A percentile compares a stretch with the other conserved stretches of the same genome.
These are phyloP conservation scores for Iphiclides podalirius DNA, from an alignment of 2,888 invertebrate species.

Conservation along the genomic window DNA sequence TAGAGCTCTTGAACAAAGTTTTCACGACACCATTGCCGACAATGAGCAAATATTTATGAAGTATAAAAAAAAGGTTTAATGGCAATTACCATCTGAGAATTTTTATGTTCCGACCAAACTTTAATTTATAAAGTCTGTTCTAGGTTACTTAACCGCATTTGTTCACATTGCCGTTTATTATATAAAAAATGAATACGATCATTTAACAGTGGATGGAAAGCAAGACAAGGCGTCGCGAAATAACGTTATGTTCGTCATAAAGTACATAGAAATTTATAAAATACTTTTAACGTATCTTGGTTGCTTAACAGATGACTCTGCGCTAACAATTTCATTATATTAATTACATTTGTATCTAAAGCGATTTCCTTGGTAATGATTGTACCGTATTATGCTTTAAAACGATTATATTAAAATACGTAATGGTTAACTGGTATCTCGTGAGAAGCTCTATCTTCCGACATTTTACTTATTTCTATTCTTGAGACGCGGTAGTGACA, in stretches of 20 bases:
- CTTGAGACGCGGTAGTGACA: constrained; percentile 12
- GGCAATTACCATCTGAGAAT: not conserved
- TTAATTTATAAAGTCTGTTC: no score
- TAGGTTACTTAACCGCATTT: no score
- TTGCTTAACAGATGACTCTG: constrained; percentile 49
- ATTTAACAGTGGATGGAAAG: no score
- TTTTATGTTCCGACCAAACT: no score
- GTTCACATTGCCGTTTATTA: no score
- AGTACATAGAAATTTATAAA: constrained; percentile 52
- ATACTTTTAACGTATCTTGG: constrained; percentile 45
- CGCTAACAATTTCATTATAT: constrained; percentile 49
- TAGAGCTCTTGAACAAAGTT: constrained; percentile 58
- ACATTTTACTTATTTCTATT: constrained; percentile 7
- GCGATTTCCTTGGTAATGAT: constrained; percentile 72
- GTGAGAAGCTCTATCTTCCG: constrained; percentile 6
- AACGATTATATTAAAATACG: constrained; percentile 41
- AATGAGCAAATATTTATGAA: constrained; percentile 63
- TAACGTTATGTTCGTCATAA: constrained; percentile 46
- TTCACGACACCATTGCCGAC: constrained; percentile 55
- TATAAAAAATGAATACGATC: no score
- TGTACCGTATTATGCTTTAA: constrained; percentile 50
- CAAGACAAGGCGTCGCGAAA: constrained; percentile 46
- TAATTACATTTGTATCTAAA: constrained; percentile 55
- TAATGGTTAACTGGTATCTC: constrained; percentile 46
- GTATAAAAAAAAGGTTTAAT: not conserved